A percentile compares a stretch with the other conserved stretches of the same genome.
These are phyloP conservation scores for Phymanthus crucifer DNA, from an alignment of 92 coral and sea anemone genomes.

Conservation along the genomic window DNA sequence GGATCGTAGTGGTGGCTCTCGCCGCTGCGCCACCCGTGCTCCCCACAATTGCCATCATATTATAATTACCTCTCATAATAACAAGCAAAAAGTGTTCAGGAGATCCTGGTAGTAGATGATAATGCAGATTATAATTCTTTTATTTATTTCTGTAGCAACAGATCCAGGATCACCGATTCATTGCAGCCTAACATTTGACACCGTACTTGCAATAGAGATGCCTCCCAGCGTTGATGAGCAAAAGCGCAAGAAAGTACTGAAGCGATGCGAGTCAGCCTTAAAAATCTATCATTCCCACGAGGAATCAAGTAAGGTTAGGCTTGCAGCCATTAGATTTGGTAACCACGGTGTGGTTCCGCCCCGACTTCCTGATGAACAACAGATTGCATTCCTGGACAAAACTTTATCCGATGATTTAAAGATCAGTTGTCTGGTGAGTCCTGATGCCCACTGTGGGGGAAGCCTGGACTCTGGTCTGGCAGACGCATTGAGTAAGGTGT, in stretches of 20 bases:
- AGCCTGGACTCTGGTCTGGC: background rate
- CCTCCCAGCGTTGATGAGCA: background rate
- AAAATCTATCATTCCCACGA: background rate
- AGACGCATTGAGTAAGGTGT: background rate
- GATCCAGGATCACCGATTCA: background rate
- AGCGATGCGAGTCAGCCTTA: background rate
- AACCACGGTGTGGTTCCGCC: background rate
- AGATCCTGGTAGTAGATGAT: too few species aligned
- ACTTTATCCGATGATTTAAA: background rate
- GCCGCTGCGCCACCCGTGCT: too few species aligned
- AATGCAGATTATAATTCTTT: too few species aligned
- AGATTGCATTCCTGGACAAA: background rate
- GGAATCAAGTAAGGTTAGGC: background rate
- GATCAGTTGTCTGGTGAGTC: background rate
- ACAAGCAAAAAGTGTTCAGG: too few species aligned
- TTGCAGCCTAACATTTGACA: background rate
- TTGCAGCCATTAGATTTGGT: background rate
- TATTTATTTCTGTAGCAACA: background rate
- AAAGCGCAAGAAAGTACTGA: background rate
- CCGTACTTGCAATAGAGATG: conserved; percentile 7
- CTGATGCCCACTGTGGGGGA: background rate
- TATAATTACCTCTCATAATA: too few species aligned
- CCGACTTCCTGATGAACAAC: background rate
- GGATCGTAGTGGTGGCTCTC: too few species aligned
- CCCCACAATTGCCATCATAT: too few species aligned